A percentile compares a stretch with the other conserved stretches of the same genome.
Conservation (phyloP, 2,888 invertebrate species). For the Lissonota sp. region DNA sequence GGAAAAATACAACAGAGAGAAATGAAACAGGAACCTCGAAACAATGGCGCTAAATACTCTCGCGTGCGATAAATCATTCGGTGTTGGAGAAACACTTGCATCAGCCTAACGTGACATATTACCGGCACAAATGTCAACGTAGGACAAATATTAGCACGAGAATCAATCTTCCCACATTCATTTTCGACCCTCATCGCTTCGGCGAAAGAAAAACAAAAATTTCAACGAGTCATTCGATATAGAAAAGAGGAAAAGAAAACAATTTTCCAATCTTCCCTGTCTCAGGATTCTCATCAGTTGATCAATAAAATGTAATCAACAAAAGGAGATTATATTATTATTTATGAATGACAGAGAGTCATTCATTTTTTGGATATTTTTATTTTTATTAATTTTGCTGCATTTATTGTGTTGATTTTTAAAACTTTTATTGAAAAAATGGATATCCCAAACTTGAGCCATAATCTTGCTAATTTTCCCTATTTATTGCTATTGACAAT, state of each 20-base stretch:
- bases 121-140: neutral
- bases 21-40: neutral
- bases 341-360: too few species aligned
- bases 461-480: too few species aligned
- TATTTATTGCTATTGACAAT: too few species aligned
- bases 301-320: too few species aligned
- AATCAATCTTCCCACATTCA: neutral
- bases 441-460: too few species aligned
- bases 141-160: neutral
- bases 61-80: constrained; percentile 46
- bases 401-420: too few species aligned
- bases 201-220: neutral
- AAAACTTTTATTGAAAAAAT: too few species aligned
- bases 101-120: constrained; percentile 8
- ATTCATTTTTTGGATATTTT: too few species aligned
- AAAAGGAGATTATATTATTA: too few species aligned
- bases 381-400: too few species aligned
- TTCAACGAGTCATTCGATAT: neutral
- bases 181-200: neutral
- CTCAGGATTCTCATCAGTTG: too few species aligned
- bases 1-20: constrained; percentile 16
- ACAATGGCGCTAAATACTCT: constrained; percentile 43
- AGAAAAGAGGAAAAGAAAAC: neutral
- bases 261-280: neutral
- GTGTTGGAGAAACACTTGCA: neutral